Conservation (phyloP, 2,797 vertebrate genomes). For the Natrix natrix region DNA sequence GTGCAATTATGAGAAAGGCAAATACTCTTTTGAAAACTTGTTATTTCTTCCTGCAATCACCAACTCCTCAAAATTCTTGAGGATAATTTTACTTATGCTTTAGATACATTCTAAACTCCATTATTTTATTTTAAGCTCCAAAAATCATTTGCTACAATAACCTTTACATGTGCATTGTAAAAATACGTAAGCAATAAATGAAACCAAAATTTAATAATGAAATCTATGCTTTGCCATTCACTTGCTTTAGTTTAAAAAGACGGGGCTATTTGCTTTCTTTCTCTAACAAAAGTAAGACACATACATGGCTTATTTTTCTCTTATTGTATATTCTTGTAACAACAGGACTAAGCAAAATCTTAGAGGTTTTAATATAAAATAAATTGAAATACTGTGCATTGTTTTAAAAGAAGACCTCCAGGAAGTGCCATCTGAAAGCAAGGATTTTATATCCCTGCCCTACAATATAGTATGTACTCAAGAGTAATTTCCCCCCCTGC, state of each 20-base stretch:
- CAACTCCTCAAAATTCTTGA: slow-evolving; percentile 26
- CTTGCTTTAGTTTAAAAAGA: slow-evolving; percentile 45
- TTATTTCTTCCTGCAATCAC: background rate
- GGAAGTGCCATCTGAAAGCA: background rate
- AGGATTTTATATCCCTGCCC: background rate
- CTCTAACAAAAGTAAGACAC: slow-evolving; percentile 47
- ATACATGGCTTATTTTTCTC: slow-evolving; percentile 21
- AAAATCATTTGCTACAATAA: slow-evolving; percentile 63
- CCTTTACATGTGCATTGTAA: slow-evolving; percentile 60
- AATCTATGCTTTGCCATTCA: slow-evolving; percentile 46
- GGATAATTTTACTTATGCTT: slow-evolving; percentile 43
- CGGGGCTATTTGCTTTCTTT: slow-evolving; percentile 57
- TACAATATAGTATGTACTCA: background rate
- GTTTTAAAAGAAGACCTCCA: background rate
- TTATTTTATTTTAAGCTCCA: slow-evolving; percentile 65
- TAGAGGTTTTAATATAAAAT: background rate
- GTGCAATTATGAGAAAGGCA: slow-evolving; percentile 37
- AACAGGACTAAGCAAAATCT: background rate
- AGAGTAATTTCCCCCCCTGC: background rate
- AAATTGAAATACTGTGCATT: background rate
- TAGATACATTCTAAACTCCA: slow-evolving; percentile 28
- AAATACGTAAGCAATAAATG: slow-evolving; percentile 59
- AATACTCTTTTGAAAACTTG: background rate
- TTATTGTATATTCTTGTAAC: slow-evolving; percentile 4
- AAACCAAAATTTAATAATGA: slow-evolving; percentile 65